Evolutionary conservation across 2,797 vertebrate genomes (phyloP), one percentile per base, ranked within the genome.

Genomic region (Borostomias antarcticus): DNA sequence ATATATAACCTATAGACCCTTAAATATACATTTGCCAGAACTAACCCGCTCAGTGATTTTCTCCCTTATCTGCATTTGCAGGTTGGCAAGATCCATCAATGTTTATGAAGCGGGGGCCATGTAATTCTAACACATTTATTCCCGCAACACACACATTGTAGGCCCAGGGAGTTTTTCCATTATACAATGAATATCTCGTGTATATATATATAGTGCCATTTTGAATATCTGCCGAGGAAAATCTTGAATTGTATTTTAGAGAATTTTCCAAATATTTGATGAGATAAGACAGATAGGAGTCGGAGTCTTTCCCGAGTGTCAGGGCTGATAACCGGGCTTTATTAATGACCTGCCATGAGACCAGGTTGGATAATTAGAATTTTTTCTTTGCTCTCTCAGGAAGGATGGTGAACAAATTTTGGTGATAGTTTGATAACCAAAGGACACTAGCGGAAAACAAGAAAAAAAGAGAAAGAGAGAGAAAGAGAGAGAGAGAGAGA

Each of bases 301-400:
- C 82, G 91, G 66, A 63, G 91, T 89, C 13, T 82, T 92, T 89
- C 90, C 85, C 87, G 89, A 91, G 91, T 89, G 86, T 89, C 89
- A 89, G 68, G 62, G 86, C 89, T 91, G 96, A 98, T 99, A 98
- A 96, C 94, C 94, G 93, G 91, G 86, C 91, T 96, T 98, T 96
- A 99, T 99, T 99, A 98, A 99, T 98, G 96, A 96, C 96, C 96
- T 98, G 97, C 95, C 97, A 98, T 86, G 78, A 65, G 89, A 92
- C 69, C 73, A 92, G 92, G 91, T 91, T 80, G 93, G 93, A 94
- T 97, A 97, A 99, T 99, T 99, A 98, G 95, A 95, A 93, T 93
- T 90, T 78, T 70, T 85, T 86, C 84, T 76, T 88, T 81, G 13
- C 68, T 70, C 88, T 87, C 87, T 45, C 40, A 45, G 88, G 88